Evolutionary conservation across 2,797 vertebrate species (phyloP).

Genomic region (Chloroceryle inda): DNA sequence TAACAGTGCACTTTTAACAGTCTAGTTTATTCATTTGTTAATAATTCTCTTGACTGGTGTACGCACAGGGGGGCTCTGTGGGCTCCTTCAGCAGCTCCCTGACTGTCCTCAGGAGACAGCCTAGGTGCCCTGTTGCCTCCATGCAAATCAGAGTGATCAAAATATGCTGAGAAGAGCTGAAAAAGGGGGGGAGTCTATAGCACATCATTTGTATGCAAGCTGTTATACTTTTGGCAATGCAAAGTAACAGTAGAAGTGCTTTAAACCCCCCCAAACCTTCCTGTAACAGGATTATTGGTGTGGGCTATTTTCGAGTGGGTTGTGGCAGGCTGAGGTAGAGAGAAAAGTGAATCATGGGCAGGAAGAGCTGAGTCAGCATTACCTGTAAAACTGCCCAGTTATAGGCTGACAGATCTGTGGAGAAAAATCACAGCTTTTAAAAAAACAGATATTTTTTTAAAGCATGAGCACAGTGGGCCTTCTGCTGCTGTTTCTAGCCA

Average conservation of each 20-base stretch:
- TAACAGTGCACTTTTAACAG: neutral
- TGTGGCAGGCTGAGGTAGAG: neutral
- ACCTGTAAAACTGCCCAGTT: neutral
- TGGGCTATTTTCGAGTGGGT: neutral
- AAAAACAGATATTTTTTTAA: neutral
- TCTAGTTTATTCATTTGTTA: neutral
- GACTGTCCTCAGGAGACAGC: neutral
- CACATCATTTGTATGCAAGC: neutral
- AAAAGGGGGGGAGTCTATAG: neutral
- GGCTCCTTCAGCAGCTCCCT: neutral
- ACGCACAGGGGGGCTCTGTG: neutral
- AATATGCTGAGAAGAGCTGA: neutral
- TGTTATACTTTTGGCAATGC: neutral
- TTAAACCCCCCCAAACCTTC: neutral
- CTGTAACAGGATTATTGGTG: neutral
- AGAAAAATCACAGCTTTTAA: neutral
- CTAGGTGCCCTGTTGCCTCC: neutral
- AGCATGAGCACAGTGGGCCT: rapidly evolving
- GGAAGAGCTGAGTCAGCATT: neutral
- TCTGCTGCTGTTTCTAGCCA: neutral
- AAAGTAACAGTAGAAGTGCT: neutral
- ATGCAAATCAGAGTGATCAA: neutral
- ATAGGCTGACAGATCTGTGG: neutral
- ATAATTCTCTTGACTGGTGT: neutral
- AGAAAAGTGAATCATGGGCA: neutral